Evolutionary conservation across 1,140 invertebrate species (phyloP).

Genomic region (Cherax destructor): DNA sequence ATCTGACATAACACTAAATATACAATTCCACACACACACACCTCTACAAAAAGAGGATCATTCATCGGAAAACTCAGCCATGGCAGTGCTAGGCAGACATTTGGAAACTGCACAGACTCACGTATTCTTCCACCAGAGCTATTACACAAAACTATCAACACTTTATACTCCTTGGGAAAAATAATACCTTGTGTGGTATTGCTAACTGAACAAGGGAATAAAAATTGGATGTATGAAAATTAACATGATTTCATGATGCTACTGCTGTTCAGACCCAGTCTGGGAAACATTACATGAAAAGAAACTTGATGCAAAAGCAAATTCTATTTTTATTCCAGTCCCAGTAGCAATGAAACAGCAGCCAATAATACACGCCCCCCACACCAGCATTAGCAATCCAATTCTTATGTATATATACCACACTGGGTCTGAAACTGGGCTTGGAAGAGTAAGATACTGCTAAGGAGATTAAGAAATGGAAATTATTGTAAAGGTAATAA

Average conservation of each 20-base stretch:
- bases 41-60: conserved; percentile 51
- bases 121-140: conserved; percentile 56
- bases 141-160: conserved; percentile 66
- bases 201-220: conserved; percentile 27
- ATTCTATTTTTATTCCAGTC: conserved; percentile 49
- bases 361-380: conserved; percentile 48
- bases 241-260: conserved; percentile 28
- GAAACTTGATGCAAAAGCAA: conserved; percentile 57
- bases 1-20: conserved; percentile 61
- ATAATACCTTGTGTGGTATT: conserved; percentile 38
- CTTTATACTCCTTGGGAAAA: conserved; percentile 50
- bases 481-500: conserved; percentile 14
- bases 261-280: conserved; percentile 55
- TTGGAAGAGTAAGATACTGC: conserved; percentile 17
- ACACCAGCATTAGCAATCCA: conserved; percentile 58
- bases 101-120: conserved; percentile 65
- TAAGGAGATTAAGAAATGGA: conserved; percentile 20
- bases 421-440: conserved; percentile 52
- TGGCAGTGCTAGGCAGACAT: conserved; percentile 69
- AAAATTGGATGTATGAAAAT: conserved; percentile 49
- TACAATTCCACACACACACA: conserved; percentile 58
- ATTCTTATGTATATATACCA: conserved; percentile 44
- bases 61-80: conserved; percentile 61
- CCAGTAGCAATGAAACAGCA: conserved; percentile 56
- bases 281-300: conserved; percentile 40